Base-by-base conservation (phyloP, 37 sponge, comb jelly and placozoan species). In the Eunapius fragilis region DNA sequence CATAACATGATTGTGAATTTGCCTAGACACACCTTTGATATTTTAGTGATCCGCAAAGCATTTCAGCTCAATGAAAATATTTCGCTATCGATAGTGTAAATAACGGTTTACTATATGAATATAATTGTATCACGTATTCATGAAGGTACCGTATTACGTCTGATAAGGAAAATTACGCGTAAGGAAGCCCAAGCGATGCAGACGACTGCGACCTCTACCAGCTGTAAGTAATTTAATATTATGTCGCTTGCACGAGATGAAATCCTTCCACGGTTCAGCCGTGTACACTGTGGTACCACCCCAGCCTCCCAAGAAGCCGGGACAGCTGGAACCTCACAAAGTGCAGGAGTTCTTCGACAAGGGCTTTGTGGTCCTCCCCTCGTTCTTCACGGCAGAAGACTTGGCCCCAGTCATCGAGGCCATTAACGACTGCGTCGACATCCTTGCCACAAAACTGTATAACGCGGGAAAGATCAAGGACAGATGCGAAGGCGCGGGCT, bases 331-430 rank as follows among this genome's bases (percentile, higher is more conserved):
- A 47, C 76, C 75, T 38, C 71, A 78, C 77, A 89, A 94, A 71
- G 49, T 96, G 69, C 87, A 96, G 22, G 86, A 96, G 38, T 96
- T 86, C 72, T 96, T 93, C 45, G 72, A 87, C 28, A 88, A 96
- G 32, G 96, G 96, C 25, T 96, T 81, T 71, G 49, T 96, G 6
- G 37, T 90, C 3, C 76, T 90, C 4, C 96, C 94, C 6, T 70
- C 71, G 14, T 88, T 96, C 76, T 96, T 96, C 78, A 74, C 89
- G 22, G 77, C 81, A 2, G 91, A 91, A 22, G 96, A 96, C 28
- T 48, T 96, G 77, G 77, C 88, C 38, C 91, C 89, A 23, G 91
- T 72, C 3, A 85, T 91, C 9, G 80, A 84, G 72, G 91, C 91
- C 14, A 84, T 96, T 50, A 76, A 88, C 31, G 89, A 85, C 41